Percentiles rank a stretch among this genome's conserved stretches.
phyloP scores from a whole-genome alignment of 1,140 invertebrate genomes.

The Prorops nasuta region DNA sequence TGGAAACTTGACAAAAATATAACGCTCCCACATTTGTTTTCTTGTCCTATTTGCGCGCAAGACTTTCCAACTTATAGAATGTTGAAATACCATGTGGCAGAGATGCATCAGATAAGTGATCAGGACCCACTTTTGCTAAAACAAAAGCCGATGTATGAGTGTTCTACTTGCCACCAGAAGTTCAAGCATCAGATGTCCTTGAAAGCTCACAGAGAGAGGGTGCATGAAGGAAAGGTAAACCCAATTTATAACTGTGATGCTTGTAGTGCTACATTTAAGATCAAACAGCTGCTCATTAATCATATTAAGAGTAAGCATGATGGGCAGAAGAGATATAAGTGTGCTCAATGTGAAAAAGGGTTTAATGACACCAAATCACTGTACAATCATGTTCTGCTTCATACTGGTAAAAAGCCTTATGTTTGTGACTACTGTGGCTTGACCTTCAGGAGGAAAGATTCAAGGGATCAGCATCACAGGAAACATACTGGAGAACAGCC shows the following conservation, averaged over 20 bases:
- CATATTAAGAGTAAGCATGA: constrained; percentile 32
- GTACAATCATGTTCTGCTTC: constrained; percentile 28
- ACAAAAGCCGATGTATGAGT: constrained; percentile 30
- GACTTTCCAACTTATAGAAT: constrained; percentile 28
- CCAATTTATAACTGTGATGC: constrained; percentile 26
- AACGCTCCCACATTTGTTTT: constrained; percentile 21
- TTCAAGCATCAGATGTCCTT: constrained; percentile 38
- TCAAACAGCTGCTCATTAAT: constrained; percentile 27
- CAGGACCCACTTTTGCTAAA: constrained; percentile 25
- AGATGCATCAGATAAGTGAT: constrained; percentile 21
- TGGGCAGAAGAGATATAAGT: constrained; percentile 28
- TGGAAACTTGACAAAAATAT: constrained; percentile 32
- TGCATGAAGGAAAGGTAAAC: constrained; percentile 24
- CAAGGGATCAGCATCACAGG: constrained; percentile 24
- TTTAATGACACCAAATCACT: constrained; percentile 27
- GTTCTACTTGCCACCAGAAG: constrained; percentile 27
- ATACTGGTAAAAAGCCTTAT: constrained; percentile 27
- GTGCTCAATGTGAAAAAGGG: constrained; percentile 25
- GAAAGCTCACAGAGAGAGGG: constrained; percentile 29
- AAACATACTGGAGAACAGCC: constrained; percentile 29
- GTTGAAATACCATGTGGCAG: constrained; percentile 27
- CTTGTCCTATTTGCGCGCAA: constrained; percentile 21
- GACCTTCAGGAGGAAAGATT: constrained; percentile 26
- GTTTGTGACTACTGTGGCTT: constrained; percentile 26
- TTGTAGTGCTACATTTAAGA: constrained; percentile 21